Evolutionary conservation across 1,140 invertebrate genomes (phyloP).

Genomic region (Drosophila yakuba): DNA sequence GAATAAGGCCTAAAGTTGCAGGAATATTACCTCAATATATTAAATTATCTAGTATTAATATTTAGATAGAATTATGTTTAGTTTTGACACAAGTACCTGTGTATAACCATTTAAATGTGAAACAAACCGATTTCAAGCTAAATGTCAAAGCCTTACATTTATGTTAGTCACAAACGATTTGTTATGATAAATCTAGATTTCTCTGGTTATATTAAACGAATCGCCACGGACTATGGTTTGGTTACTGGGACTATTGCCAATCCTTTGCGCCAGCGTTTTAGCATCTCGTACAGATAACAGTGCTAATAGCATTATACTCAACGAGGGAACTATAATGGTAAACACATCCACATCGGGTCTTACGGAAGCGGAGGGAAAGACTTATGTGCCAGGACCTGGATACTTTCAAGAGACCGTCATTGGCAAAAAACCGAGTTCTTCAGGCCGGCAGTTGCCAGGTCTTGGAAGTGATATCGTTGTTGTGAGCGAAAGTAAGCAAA

Average conservation of each 20-base stretch:
- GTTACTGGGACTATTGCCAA: background rate
- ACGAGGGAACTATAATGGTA: background rate
- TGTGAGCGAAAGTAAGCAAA: conserved; percentile 1
- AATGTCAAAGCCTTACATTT: conserved; percentile 1
- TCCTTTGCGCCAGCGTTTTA: background rate
- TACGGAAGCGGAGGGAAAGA: background rate
- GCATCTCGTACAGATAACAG: background rate
- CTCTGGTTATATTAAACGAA: background rate
- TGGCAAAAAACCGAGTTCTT: background rate
- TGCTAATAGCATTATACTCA: background rate
- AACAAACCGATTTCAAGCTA: background rate
- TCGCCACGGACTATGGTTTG: background rate
- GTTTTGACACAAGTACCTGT: no score
- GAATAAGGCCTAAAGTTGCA: conserved; percentile 1
- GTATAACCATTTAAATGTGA: background rate
- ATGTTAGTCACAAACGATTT: background rate
- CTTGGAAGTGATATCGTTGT: background rate
- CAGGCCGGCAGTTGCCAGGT: background rate
- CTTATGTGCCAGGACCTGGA: background rate
- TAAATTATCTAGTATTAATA: background rate
- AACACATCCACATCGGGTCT: conserved; percentile 5
- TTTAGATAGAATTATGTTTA: no score
- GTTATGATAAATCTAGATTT: background rate
- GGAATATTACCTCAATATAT: background rate
- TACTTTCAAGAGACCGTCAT: background rate